Conservation (phyloP, 2,113 vertebrate genomes). For the Connochaetes taurinus region DNA sequence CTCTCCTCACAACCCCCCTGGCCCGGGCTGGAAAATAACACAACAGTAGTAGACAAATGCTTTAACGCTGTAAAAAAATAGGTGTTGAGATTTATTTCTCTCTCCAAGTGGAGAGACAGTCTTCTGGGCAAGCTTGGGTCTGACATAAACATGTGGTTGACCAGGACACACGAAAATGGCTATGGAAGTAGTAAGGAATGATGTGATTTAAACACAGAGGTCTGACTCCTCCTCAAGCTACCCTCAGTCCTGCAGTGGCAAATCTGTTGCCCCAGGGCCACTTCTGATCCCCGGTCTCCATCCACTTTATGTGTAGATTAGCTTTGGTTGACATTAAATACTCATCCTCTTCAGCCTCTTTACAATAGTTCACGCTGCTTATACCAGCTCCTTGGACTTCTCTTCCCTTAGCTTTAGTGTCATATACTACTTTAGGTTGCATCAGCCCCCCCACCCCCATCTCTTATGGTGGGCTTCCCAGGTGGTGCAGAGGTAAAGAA, state of each 20-base stretch:
- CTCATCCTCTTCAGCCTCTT: not conserved
- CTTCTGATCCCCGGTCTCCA: not conserved
- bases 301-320: not conserved
- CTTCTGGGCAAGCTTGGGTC: not conserved
- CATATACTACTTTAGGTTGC: not conserved
- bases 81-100: not conserved
- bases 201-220: not conserved
- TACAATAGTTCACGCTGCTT: not conserved
- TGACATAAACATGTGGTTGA: not conserved
- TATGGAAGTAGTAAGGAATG: not conserved
- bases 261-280: not conserved
- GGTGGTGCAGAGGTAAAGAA: not conserved
- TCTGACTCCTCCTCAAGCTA: not conserved
- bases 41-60: not conserved
- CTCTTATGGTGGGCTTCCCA: not conserved
- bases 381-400: not conserved
- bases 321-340: not conserved
- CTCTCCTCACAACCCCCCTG: too few species aligned
- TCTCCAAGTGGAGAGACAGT: not conserved
- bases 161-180: not conserved
- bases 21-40: not conserved
- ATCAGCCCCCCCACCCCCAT: rapidly evolving
- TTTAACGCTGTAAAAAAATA: not conserved
- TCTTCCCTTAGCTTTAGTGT: not conserved
- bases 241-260: not conserved